Base-by-base conservation (phyloP, 2,888 invertebrate species). In the Marasmarcha lunaedactyla region DNA sequence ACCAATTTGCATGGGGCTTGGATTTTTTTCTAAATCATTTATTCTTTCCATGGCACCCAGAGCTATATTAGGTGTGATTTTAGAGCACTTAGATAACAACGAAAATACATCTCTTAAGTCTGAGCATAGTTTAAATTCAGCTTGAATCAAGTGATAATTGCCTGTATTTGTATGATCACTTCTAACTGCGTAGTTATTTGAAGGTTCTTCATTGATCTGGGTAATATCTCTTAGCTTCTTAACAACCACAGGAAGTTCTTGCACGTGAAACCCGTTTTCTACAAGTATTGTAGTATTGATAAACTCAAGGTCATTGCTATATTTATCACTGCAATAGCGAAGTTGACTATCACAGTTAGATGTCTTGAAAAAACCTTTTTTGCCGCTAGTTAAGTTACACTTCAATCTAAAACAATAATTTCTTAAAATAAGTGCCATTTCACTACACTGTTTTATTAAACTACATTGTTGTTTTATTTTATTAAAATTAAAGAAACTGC, bases 191-290 rank as follows among this genome's bases (percentile, higher is more conserved):
- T 15, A 14, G 10, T 15, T 2, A 15, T 51, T 42, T 13, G 48
- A 37, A 1, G 57, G 50, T 40, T 56, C 52, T n/a, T 61, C 54
- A 2, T 65, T 59, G 3, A 76, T 56, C 20, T 68, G 66, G 4
- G 65, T 53, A 25, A 86, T 50, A 47, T 85, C 69, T 52, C 67
- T 77, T 25, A 84, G 54, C 57, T 73, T 85, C 40, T 86, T 78
- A 15, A 91, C 85, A 38, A 90, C 84, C 10, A 89, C 71, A 1
- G 90, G 90, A 36, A 91, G 73, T 59, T 91, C 91, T 51, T 88
- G 86, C 14, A 91, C 88, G 40, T 85, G 83, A n/a, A 78, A 67
- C 2, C 89, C 90, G 58, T 89, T 88, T 68, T 91, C 90, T 39
- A 89, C 70, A 35, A 91, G 61, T 42, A 90, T 86, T 7, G 86